Conservation (phyloP, 2,888 invertebrate species). For the Alloplasta piceator region DNA sequence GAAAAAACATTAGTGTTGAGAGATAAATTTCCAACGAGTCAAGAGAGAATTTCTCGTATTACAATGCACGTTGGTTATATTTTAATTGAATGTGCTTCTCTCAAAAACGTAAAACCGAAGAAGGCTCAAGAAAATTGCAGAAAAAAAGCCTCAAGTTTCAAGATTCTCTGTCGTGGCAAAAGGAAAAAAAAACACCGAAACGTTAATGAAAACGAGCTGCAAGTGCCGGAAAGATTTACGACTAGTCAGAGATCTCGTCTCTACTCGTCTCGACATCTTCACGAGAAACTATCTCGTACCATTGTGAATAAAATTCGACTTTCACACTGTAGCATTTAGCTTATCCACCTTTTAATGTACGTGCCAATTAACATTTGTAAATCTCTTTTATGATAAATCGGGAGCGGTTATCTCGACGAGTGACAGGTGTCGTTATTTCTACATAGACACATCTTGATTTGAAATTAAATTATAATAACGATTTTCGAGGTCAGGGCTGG, state of each 20-base stretch:
- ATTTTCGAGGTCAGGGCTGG: background rate
- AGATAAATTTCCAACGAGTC: no score
- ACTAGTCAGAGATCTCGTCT: constrained; percentile 18
- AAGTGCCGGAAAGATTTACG: constrained; percentile 58
- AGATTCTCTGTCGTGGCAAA: background rate
- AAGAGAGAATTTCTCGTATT: no score
- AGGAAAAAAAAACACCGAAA: background rate
- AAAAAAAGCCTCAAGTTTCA: background rate
- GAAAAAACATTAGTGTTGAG: no score
- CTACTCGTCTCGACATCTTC: constrained; percentile 18
- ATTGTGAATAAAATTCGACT: constrained; percentile 59
- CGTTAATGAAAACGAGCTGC: constrained; percentile 54
- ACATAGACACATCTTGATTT: background rate
- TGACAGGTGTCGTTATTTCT: constrained; percentile 2
- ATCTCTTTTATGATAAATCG: background rate
- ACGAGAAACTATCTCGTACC: constrained; percentile 47
- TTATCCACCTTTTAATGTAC: background rate
- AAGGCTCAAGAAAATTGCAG: no score
- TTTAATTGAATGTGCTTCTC: no score
- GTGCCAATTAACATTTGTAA: constrained; percentile 28
- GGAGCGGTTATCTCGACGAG: constrained; percentile 12
- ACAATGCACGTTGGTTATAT: no score
- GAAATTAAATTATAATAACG: background rate
- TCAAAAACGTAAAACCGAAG: no score
- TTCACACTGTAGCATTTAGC: constrained; percentile 44